Conservation (phyloP, 2,113 vertebrate species). For the Thryonomys swinderianus region DNA sequence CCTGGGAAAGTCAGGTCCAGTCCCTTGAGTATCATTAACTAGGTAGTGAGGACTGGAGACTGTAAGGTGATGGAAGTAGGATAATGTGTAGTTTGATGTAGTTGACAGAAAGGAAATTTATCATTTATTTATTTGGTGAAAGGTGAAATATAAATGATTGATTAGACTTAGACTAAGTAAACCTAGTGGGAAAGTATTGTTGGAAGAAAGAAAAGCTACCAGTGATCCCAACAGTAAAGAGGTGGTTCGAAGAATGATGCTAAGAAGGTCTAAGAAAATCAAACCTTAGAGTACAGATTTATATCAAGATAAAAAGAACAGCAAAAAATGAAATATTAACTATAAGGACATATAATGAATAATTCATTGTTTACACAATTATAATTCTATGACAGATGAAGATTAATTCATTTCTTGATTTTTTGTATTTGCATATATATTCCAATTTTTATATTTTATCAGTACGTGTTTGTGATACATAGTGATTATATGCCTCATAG, state of each 20-base stretch:
- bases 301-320: background rate
- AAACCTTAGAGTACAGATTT: too few species aligned
- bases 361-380: background rate
- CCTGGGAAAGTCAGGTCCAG: background rate
- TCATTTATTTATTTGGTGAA: background rate
- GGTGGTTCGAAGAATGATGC: background rate
- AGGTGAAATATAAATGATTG: background rate
- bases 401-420: background rate
- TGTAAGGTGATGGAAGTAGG: background rate
- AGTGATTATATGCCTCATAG: background rate
- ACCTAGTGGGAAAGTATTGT: background rate
- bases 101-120: background rate
- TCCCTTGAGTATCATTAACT: background rate
- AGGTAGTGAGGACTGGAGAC: background rate
- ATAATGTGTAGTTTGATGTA: background rate
- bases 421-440: background rate
- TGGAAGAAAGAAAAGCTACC: background rate
- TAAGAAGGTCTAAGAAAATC: background rate
- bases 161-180: background rate
- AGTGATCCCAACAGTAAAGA: background rate
- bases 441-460: background rate
- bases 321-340: background rate
- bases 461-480: background rate
- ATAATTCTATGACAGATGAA: background rate
- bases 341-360: background rate